Base-by-base conservation (phyloP, 2,113 vertebrate genomes). In the Petaurus breviceps region DNA sequence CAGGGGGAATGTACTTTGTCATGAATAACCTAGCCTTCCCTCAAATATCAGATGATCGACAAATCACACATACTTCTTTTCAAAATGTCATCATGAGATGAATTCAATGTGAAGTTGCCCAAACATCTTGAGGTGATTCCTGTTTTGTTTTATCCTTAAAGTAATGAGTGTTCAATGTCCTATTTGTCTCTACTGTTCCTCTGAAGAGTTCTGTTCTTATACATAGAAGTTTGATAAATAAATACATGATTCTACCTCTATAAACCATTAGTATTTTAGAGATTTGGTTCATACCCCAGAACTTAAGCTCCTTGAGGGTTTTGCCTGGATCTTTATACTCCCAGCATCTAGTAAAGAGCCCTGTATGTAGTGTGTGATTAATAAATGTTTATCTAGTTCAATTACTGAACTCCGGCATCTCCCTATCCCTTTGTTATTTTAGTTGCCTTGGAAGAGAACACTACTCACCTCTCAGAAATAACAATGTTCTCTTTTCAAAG, bases 381-480 rank as follows among this genome's bases (percentile, higher is more conserved):
- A 77, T 22, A 77, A 77, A 77, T 77, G 10, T 12, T 68, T 61
- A 77, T 77, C n/a, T 77, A 77, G 43, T 77, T 77, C 68, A 43
- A 77, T 77, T 43, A 43, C 37, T 77, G 68, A n/a, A n/a, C n/a
- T n/a, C n/a, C n/a, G n/a, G n/a, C 51, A 94, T 49, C 55, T 91
- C 90, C 55, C 31, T 93, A 37, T 11, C 22, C 50, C 9, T 68
- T 68, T 68, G 31, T 16, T 68, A n/a, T 51, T 8, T 93, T 77
- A 77, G 22, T 7, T 91, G 92, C 31, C 49, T 14, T n/a, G 91
- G 26, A 28, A 92, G 94, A n/a, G 51, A 49, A 26, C 97, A 91
- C 57, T 19, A 31, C 57, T 61, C 28, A 93, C 11, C 8, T 90
- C 49, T 90, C 46, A 50, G 46, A 50, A 28, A 47, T n/a, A 37